phyloP scores from a whole-genome alignment of 2,113 vertebrate species.

The Pangasianodon hypophthalmus region DNA sequence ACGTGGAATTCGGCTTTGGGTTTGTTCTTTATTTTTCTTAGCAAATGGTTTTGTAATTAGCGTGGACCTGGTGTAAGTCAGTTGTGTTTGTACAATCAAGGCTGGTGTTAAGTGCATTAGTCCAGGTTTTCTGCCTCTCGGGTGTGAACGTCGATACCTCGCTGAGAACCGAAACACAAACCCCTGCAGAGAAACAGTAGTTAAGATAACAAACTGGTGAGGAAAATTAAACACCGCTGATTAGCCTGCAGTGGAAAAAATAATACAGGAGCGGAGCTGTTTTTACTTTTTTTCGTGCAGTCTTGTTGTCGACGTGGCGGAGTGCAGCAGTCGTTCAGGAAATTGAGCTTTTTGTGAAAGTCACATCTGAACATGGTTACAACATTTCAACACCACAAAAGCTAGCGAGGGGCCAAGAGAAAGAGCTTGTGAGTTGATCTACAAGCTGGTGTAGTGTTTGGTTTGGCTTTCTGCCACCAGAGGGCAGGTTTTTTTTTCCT shows the following conservation, averaged over 20 bases:
- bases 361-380: constrained; percentile 48
- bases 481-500: constrained; percentile 65
- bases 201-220: constrained; percentile 64
- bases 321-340: constrained; percentile 61
- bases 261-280: constrained; percentile 48
- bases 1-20: constrained; percentile 88
- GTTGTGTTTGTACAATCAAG: constrained; percentile 87
- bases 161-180: constrained; percentile 60
- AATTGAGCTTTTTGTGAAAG: constrained; percentile 63
- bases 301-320: constrained; percentile 64
- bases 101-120: constrained; percentile 66
- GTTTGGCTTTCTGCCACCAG: constrained; percentile 64
- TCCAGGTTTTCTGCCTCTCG: constrained; percentile 55
- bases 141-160: constrained; percentile 63
- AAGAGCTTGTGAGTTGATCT: neutral
- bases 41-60: constrained; percentile 94
- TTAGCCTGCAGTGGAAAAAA: constrained; percentile 63
- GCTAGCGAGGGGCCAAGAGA: constrained; percentile 39
- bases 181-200: constrained; percentile 54
- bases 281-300: constrained; percentile 55
- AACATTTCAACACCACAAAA: constrained; percentile 43
- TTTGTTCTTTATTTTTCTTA: constrained; percentile 91
- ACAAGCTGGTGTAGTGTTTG: constrained; percentile 35
- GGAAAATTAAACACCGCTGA: constrained; percentile 71
- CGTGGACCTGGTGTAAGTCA: constrained; percentile 90